phyloP scores from a whole-genome alignment of 1,140 invertebrate species.

The Pseudomyrmex flavicornis region DNA sequence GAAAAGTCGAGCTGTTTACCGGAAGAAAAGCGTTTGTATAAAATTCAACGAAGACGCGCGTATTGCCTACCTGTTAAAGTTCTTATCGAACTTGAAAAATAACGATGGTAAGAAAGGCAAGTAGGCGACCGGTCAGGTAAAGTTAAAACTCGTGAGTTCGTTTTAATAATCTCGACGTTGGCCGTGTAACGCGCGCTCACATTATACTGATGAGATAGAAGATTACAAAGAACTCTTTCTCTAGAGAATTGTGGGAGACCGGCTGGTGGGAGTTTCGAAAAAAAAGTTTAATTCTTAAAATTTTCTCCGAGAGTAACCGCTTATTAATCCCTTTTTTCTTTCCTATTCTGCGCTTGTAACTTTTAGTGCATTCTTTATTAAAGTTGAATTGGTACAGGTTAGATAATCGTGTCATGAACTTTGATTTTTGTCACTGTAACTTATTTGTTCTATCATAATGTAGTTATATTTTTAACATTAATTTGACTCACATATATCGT shows the following conservation, averaged over 20 bases:
- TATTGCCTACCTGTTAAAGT: constrained; percentile 58
- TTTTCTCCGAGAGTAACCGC: not conserved
- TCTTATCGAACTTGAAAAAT: constrained; percentile 50
- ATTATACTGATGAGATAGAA: constrained; percentile 39
- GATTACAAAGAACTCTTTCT: constrained; percentile 34
- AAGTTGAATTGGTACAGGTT: too few relatives aligned
- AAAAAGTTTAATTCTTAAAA: constrained; percentile 61
- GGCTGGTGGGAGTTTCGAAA: constrained; percentile 3
- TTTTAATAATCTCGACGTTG: constrained; percentile 55
- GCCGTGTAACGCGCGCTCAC: constrained; percentile 27
- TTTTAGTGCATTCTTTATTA: too few relatives aligned
- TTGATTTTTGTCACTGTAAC: too few relatives aligned
- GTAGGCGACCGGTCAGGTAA: not conserved
- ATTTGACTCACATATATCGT: too few relatives aligned
- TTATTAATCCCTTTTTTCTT: too few relatives aligned
- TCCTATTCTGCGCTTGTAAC: too few relatives aligned
- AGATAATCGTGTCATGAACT: too few relatives aligned
- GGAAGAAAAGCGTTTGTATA: constrained; percentile 22
- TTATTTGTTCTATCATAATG: too few relatives aligned
- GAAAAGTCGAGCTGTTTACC: constrained; percentile 45
- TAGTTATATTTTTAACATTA: too few relatives aligned
- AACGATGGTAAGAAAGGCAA: not conserved
- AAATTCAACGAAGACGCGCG: constrained; percentile 4
- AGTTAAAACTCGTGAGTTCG: constrained; percentile 51
- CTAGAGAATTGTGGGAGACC: constrained; percentile 18